These are phyloP conservation scores for Girardinus metallicus DNA, from an alignment of 2,797 vertebrate genomes.

Conservation along the genomic window DNA sequence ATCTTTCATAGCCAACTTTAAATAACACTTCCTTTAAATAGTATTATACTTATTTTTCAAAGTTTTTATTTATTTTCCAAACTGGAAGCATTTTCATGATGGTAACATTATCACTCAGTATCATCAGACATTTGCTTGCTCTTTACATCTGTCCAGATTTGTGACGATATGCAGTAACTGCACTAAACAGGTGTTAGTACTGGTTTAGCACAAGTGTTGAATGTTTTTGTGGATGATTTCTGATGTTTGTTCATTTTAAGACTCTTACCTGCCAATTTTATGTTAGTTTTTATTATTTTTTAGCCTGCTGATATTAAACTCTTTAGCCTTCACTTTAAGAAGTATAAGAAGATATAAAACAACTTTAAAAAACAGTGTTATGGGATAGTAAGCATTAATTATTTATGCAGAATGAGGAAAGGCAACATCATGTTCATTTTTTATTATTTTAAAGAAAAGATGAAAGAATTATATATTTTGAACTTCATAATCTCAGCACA, in stretches of 20 bases:
- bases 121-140: neutral
- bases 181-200: neutral
- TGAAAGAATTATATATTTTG: neutral
- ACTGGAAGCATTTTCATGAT: too few species aligned
- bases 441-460: neutral
- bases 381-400: neutral
- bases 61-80: too few species aligned
- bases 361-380: neutral
- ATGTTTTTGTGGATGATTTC: neutral
- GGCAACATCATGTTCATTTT: neutral
- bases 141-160: neutral
- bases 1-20: neutral
- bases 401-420: neutral
- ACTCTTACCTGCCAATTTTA: neutral
- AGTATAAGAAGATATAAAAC: neutral
- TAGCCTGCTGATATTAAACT: neutral
- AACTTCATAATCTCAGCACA: neutral
- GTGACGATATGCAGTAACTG: neutral
- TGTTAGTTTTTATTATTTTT: neutral
- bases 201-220: neutral
- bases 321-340: neutral
- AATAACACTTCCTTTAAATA: neutral
- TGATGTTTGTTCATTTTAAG: neutral
- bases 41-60: neutral
- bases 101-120: too few species aligned